Evolutionary conservation across 2,888 invertebrate genomes (phyloP), one percentile per base, ranked within the genome.

Genomic region (Cistogaster globosa): DNA sequence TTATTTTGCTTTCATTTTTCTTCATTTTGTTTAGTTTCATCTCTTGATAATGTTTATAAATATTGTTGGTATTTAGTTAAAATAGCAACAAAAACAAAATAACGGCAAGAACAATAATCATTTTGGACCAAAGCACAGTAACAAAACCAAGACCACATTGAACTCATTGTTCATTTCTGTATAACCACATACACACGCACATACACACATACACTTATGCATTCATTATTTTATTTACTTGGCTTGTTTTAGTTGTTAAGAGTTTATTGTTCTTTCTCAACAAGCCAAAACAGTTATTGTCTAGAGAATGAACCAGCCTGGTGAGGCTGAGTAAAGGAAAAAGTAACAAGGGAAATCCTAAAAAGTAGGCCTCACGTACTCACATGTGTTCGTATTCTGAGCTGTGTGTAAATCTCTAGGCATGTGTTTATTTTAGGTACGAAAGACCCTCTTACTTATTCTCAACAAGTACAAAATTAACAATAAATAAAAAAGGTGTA

Each of bases 11-110:
- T 42, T 45, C 4, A 62, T n/a, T 18, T 57, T 36, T 57, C 51
- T 67, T 45, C 18, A 38, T 80, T 71, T 79, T 65, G 22, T 71
- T 62, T 48, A 69, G 45, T 42, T 67, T 74, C 32, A 53, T 58
- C 22, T 68, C 75, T 69, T 63, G 53, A 81, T 68, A 81, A 81
- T 81, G 58, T 71, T 82, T 71, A 58, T 71, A 76, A 82, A 76
- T 71, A 76, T 82, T 82, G 69, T 76, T 63, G 69, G 58, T 76
- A 58, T 82, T 76, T 82, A 65, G 58, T 48, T 4, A 63, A 62
- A 75, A 48, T 36, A 68, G 68, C 58, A 80, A 51, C 60, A 62
- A 63, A 12, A 42, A 55, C 55, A 36, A 69, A 82, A 26, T n/a
- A 75, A 48, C 36, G 62, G 68, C 58, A 80, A 51, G 53, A 62